Base-by-base conservation (phyloP, 2,797 vertebrate species). In the Etheostoma nigrum region DNA sequence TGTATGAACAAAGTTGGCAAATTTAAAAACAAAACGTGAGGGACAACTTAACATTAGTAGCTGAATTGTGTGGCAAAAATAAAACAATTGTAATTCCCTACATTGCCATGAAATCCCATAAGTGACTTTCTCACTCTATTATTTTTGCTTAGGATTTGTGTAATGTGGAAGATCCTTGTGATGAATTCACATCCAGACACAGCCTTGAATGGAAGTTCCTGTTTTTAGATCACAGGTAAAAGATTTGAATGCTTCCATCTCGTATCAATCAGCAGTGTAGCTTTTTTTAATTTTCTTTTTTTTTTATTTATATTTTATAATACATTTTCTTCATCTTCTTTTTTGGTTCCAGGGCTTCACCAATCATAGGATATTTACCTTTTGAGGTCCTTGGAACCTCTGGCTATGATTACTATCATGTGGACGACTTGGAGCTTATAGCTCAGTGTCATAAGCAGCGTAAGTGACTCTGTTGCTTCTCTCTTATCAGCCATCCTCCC, bases 381-480 rank as follows among this genome's bases (percentile, higher is more conserved):
- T 98, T 97, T 70, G 95, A 98, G 91, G 96, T 97, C 84, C 95
- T 97, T 77, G 96, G 97, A 74, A 97, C 96, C 0, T 98, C 96
- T 44, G 96, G 96, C 15, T 97, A 97, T 67, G 96, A 97, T 94
- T 98, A 97, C 89, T 97, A 97, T 91, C 96, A 97, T 13, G 96
- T 96, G 67, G 96, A 97, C 67, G 96, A 98, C 93, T 93, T 97
- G 91, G 96, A 97, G 92, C 94, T 96, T 23, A 96, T 97, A 82
- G 96, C 96, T 60, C 95, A 96, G 90, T 98, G 96, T 94, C 96
- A 97, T 81, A 96, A 97, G 88, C 96, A 97, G 86, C 85, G 96
- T 97, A 89, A 95, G 96, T 95, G 55, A 23, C 42, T 54, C 49
- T 55, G 33, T 23, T 45, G 13, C 65, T 33, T 63, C 8, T 67